Percentiles rank a stretch among this genome's conserved stretches.
Evolutionary conservation across 92 coral and sea anemone species (phyloP).

Genomic region (Bergia sp.): DNA sequence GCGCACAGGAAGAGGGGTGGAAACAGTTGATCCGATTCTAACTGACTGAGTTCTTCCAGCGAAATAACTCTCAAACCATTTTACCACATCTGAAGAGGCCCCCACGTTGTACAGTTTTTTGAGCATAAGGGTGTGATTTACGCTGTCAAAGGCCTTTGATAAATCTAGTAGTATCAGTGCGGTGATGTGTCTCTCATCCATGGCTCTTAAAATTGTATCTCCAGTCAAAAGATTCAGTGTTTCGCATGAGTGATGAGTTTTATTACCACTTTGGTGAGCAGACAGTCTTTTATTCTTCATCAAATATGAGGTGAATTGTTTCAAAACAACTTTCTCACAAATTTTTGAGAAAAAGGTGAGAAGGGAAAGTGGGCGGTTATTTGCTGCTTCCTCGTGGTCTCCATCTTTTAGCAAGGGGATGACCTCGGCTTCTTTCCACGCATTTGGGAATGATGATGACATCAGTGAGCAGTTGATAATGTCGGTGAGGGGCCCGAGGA

Average conservation of each 20-base stretch:
- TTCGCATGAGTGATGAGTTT: constrained; percentile 30
- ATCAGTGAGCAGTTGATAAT: no score
- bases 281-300: constrained; percentile 25
- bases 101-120: constrained; percentile 26
- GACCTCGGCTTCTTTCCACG: no score
- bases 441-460: no score
- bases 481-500: no score
- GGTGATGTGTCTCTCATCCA: constrained; percentile 26
- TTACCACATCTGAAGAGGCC: constrained; percentile 33
- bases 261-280: constrained; percentile 30
- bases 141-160: constrained; percentile 41
- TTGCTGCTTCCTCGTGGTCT: no score
- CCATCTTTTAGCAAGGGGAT: no score
- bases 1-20: constrained; percentile 35
- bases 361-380: no score
- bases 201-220: constrained; percentile 23
- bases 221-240: constrained; percentile 40
- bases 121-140: constrained; percentile 27
- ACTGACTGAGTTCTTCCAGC: constrained; percentile 32
- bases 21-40: constrained; percentile 41
- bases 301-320: no score
- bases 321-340: no score
- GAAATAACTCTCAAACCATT: constrained; percentile 38
- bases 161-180: constrained; percentile 37
- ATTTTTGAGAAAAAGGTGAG: no score